Conservation (phyloP, 2,797 vertebrate genomes). For the Bradypus variegatus region DNA sequence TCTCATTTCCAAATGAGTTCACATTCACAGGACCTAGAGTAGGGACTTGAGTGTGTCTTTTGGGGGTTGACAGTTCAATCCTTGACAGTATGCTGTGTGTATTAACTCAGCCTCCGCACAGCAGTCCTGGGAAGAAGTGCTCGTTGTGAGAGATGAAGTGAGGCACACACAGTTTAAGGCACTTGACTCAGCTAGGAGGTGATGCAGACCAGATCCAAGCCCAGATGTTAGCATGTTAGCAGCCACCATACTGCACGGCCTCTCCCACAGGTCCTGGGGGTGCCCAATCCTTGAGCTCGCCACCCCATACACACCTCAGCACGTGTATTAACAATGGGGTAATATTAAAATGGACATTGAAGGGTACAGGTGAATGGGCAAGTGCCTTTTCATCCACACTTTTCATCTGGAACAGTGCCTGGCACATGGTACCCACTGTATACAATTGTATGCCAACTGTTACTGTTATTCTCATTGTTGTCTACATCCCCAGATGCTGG, state of each 20-base stretch:
- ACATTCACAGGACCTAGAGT: too few relatives aligned
- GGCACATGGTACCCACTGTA: not conserved
- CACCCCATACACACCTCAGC: too few relatives aligned
- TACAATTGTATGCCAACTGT: not conserved
- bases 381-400: not conserved
- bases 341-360: not conserved
- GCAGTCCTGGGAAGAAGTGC: not conserved
- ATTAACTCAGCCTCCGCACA: not conserved
- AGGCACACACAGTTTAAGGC: not conserved
- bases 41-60: too few relatives aligned
- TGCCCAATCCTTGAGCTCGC: too few relatives aligned
- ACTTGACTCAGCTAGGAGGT: too few relatives aligned
- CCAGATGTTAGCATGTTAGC: not conserved
- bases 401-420: not conserved
- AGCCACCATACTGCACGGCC: too few relatives aligned
- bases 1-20: not conserved
- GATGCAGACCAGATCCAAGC: not conserved
- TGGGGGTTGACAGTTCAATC: not conserved
- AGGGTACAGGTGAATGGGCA: not conserved
- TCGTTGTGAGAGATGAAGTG: not conserved
- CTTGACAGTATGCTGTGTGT: not conserved
- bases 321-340: not conserved
- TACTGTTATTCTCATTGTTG: not conserved
- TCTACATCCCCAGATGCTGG: too few relatives aligned
- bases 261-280: too few relatives aligned